Evolutionary conservation across 2,797 vertebrate species (phyloP).

Genomic region (Rhinella marina): DNA sequence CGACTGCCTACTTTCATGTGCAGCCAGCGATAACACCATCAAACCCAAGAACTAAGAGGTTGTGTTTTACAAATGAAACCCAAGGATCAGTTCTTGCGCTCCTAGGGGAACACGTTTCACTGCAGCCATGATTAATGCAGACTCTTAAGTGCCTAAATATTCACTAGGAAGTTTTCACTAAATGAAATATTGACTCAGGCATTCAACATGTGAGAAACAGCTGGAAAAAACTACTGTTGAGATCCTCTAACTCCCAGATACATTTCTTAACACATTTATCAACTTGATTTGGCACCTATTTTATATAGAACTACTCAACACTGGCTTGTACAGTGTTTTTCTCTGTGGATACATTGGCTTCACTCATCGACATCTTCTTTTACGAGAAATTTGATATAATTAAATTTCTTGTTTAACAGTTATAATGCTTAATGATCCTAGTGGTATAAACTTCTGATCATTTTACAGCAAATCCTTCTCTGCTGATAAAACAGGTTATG

Average conservation of each 20-base stretch:
- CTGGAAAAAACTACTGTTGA: conserved; percentile 76
- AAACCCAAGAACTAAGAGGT: conserved; percentile 84
- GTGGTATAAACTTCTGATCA: background rate
- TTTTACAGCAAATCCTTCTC: background rate
- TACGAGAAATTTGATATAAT: conserved; percentile 31
- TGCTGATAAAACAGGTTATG: background rate
- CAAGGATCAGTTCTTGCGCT: conserved; percentile 74
- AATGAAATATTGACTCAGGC: conserved; percentile 83
- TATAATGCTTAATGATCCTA: background rate
- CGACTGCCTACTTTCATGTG: conserved; percentile 82
- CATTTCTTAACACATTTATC: conserved; percentile 71
- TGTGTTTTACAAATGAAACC: conserved; percentile 80
- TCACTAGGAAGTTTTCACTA: conserved; percentile 92
- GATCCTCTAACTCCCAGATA: conserved; percentile 68
- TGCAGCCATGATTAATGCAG: conserved; percentile 82
- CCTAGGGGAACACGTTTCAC: conserved; percentile 76
- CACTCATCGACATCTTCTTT: conserved; percentile 39
- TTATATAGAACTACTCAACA: conserved; percentile 61
- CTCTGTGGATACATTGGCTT: conserved; percentile 23
- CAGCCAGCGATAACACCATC: conserved; percentile 85
- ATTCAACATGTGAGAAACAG: conserved; percentile 72
- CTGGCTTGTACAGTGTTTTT: conserved; percentile 57
- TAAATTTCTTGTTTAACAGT: conserved; percentile 4
- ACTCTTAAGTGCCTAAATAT: conserved; percentile 80
- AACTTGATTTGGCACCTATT: conserved; percentile 67